Percentiles rank a stretch among this genome's conserved stretches.
Evolutionary conservation across 2,113 vertebrate genomes (phyloP).

Genomic region (Delphinapterus leucas): DNA sequence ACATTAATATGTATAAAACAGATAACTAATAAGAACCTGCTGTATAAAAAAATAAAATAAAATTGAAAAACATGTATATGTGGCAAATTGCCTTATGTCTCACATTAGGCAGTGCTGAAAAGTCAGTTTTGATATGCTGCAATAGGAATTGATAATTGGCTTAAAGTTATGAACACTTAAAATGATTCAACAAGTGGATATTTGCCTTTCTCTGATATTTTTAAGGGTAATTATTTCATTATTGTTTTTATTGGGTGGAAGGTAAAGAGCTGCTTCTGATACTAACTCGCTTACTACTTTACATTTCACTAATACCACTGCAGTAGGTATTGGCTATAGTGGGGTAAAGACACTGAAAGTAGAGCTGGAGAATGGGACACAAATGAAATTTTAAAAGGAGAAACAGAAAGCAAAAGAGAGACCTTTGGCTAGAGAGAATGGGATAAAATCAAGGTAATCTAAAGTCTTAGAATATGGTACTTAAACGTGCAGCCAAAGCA

Average conservation of each 20-base stretch:
- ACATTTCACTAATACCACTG: not conserved
- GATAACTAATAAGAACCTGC: too few relatives aligned
- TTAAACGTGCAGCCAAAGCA: not conserved
- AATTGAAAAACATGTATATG: too few relatives aligned
- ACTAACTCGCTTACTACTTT: not conserved
- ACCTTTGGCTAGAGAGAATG: not conserved
- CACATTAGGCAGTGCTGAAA: not conserved
- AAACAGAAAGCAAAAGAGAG: not conserved
- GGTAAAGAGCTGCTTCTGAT: not conserved
- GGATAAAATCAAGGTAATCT: not conserved
- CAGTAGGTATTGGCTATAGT: not conserved
- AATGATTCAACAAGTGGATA: not conserved
- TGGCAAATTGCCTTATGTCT: not conserved
- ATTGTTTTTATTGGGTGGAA: not conserved
- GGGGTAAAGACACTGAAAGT: not conserved
- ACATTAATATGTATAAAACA: too few relatives aligned
- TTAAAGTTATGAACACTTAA: slow-evolving; percentile 1
- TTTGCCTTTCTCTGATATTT: not conserved
- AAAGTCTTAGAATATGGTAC: not conserved
- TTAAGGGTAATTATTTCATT: not conserved
- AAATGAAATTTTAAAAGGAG: not conserved
- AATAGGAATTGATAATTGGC: not conserved
- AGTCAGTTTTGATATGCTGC: not conserved
- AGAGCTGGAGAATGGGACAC: not conserved
- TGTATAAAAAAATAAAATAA: too few relatives aligned